These are phyloP conservation scores for Bergia puertoricense DNA, from an alignment of 92 coral and sea anemone genomes.

Conservation along the genomic window DNA sequence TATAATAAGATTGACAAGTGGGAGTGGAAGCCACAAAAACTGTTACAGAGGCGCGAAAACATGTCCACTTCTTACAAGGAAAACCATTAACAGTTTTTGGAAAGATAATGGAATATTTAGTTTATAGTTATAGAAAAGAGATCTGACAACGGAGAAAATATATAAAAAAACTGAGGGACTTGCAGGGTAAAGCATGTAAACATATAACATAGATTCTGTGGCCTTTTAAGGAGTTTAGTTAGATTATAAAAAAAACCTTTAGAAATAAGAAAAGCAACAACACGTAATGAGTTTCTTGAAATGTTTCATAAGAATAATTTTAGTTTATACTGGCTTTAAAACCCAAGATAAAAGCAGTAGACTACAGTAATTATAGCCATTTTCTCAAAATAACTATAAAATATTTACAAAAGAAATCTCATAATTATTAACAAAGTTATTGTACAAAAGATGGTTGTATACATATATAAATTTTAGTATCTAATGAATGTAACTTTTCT, in stretches of 20 bases:
- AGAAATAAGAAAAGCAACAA: background rate
- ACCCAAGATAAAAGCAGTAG: background rate
- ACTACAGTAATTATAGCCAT: background rate
- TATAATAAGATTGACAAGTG: slow-evolving; percentile 78
- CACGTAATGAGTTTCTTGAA: background rate
- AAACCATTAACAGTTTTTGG: background rate
- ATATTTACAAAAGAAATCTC: background rate
- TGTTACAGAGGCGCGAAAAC: slow-evolving; percentile 58
- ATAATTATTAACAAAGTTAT: background rate
- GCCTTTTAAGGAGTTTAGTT: background rate
- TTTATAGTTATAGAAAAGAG: background rate
- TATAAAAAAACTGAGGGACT: background rate
- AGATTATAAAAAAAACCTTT: background rate
- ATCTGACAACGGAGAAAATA: background rate
- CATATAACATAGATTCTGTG: background rate
- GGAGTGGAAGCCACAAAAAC: slow-evolving; percentile 60
- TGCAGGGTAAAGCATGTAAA: background rate
- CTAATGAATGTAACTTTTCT: no score
- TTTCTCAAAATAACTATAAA: background rate
- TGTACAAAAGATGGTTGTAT: background rate
- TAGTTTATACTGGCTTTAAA: background rate
- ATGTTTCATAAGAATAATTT: no score
- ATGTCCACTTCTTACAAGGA: slow-evolving; percentile 35
- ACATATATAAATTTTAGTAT: background rate
- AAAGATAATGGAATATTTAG: background rate